Evolutionary conservation across 2,797 vertebrate species (phyloP).

Genomic region (Zenarchopterus dispar): DNA sequence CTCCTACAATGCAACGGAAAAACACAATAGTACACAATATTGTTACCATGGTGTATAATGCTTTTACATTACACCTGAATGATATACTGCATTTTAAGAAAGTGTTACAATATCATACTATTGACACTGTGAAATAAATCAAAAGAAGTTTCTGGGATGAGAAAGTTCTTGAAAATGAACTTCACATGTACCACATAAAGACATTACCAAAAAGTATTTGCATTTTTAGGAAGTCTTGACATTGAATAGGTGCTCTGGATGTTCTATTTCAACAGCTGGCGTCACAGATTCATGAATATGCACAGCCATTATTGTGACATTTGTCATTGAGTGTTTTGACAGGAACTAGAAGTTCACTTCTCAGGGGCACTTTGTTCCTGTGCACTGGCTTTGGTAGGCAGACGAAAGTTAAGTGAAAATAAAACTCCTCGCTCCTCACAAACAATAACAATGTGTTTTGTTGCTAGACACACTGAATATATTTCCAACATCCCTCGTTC

Average conservation of each 20-base stretch:
- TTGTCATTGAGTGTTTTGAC: conserved; percentile 64
- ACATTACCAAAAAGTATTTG: conserved; percentile 30
- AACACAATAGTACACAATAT: too few relatives aligned
- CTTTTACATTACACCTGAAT: neutral
- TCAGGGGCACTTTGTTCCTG: conserved; percentile 40
- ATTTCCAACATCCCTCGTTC: conserved; percentile 1
- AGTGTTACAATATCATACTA: accelerated
- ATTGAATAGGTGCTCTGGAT: conserved; percentile 60
- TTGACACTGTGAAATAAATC: neutral
- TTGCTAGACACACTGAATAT: conserved; percentile 3
- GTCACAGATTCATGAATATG: conserved; percentile 70
- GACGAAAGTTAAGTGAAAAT: conserved; percentile 21
- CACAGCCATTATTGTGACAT: conserved; percentile 50
- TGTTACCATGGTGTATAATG: too few relatives aligned
- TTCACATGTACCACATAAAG: conserved; percentile 7
- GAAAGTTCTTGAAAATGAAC: conserved; percentile 19
- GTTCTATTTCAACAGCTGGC: conserved; percentile 68
- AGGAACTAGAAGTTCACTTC: conserved; percentile 50
- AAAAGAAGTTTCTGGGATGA: neutral
- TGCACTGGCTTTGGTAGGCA: conserved; percentile 9
- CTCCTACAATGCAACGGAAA: too few relatives aligned
- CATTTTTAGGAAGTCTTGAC: conserved; percentile 49
- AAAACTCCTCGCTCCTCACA: conserved; percentile 7
- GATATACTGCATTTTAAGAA: neutral
- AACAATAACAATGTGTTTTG: conserved; percentile 8